Evolutionary conservation across 1,140 invertebrate species (phyloP).

Genomic region (Calliphora vicina): DNA sequence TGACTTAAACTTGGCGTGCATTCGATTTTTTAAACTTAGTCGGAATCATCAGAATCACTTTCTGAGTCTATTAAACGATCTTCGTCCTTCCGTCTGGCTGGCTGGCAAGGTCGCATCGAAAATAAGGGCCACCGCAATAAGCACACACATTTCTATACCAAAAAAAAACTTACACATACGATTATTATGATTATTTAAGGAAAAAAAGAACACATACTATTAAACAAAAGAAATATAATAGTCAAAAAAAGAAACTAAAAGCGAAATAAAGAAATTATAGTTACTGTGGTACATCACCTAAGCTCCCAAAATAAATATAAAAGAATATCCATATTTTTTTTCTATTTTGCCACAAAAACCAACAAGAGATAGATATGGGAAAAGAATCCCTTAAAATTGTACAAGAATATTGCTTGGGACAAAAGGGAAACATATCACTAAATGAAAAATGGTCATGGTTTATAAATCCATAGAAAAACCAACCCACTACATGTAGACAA

Average conservation of each 20-base stretch:
- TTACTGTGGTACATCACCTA: background rate
- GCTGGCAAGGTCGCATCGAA: too few species aligned
- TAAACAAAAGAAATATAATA: background rate
- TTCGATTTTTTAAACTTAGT: too few species aligned
- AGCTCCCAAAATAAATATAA: background rate
- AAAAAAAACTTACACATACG: slow-evolving; percentile 7
- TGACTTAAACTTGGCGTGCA: too few species aligned
- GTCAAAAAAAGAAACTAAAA: background rate
- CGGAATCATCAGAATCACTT: too few species aligned
- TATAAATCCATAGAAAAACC: slow-evolving; percentile 2
- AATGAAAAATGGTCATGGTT: slow-evolving; percentile 16
- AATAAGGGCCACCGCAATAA: too few species aligned
- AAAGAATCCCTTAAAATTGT: slow-evolving; percentile 1
- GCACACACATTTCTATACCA: too few species aligned
- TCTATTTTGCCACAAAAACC: background rate
- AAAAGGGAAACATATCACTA: background rate
- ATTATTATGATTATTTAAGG: background rate
- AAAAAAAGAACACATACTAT: background rate
- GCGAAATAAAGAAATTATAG: too few species aligned
- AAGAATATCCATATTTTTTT: background rate
- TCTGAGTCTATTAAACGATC: too few species aligned
- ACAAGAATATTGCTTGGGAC: background rate
- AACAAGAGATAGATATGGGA: background rate
- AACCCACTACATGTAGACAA: background rate
- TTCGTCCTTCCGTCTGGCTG: too few species aligned